A percentile compares a stretch with the other conserved stretches of the same genome.
phyloP scores from a whole-genome alignment of 2,797 vertebrate genomes.

The Hyperoplus immaculatus region DNA sequence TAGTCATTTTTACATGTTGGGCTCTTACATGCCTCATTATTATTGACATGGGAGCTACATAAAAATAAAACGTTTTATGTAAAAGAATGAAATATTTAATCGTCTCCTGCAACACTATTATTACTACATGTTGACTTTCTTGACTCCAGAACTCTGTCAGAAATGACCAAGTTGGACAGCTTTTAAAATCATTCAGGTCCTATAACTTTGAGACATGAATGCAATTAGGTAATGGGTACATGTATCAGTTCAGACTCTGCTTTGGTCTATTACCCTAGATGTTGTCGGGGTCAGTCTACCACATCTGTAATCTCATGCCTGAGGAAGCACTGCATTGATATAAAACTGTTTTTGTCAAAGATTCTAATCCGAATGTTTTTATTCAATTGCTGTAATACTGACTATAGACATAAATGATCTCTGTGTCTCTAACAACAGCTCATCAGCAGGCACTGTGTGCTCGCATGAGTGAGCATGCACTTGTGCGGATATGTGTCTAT shows the following conservation, averaged over 20 bases:
- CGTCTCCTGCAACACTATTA: slow-evolving; percentile 15
- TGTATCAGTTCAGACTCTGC: slow-evolving; percentile 22
- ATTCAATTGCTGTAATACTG: slow-evolving; percentile 28
- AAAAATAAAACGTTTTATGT: slow-evolving; percentile 11
- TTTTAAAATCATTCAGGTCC: slow-evolving; percentile 7
- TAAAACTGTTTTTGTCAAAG: slow-evolving; percentile 49
- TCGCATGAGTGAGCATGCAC: slow-evolving; percentile 21
- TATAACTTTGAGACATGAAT: slow-evolving; percentile 41
- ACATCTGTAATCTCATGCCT: slow-evolving; percentile 45
- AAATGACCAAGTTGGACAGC: slow-evolving; percentile 28
- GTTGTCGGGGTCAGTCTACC: slow-evolving; percentile 42
- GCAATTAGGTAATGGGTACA: slow-evolving; percentile 39
- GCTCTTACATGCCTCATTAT: slow-evolving; percentile 13
- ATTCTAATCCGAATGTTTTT: slow-evolving; percentile 47
- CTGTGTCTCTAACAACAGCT: slow-evolving; percentile 31
- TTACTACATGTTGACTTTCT: slow-evolving; percentile 30
- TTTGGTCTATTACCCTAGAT: slow-evolving; percentile 52
- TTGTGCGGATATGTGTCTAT: slow-evolving; percentile 36
- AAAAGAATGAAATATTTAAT: slow-evolving; percentile 34
- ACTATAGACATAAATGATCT: slow-evolving; percentile 26
- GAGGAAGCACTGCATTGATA: slow-evolving; percentile 61
- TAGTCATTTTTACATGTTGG: too few species aligned
- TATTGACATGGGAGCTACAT: slow-evolving; percentile 26
- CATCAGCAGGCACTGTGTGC: slow-evolving; percentile 38
- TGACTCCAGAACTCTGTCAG: slow-evolving; percentile 13